Evolutionary conservation across 2,113 vertebrate species (phyloP), one percentile per base, ranked within the genome.

Genomic region (Notarius lentiginosus): DNA sequence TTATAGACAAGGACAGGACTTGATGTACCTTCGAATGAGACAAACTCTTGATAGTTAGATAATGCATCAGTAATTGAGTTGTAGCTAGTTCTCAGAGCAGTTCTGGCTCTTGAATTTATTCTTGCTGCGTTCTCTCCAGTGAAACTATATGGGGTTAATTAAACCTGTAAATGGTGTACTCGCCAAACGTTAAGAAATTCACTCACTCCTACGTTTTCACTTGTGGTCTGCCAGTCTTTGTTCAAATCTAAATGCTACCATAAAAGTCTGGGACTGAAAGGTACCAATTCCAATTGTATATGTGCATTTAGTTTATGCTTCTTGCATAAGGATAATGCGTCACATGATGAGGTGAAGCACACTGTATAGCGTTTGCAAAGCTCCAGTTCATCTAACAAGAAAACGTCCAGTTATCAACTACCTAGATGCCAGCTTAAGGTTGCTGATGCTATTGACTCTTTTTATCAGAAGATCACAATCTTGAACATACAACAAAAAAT

Each of bases 401-500:
- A 84, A 83, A 86, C n/a, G 24, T 61, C 56, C 84, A 88, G 61
- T 75, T 88, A 86, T 84, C 87, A 75, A 84, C 70, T 79, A 79
- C 61, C 82, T 90, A 90, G 82, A 51, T 86, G 82, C 81, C 85
- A 85, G 55, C 66, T 88, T 72, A 85, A 83, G 84, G 79, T 80
- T 51, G 84, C 84, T 65, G 86, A 87, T 91, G 91, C 91, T 94
- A 92, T 93, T 93, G 92, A 92, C 89, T 73, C 41, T 41, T 41
- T 41, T 91, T 91, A 92, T 88, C 90, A 93, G 63, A 70, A 92
- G 91, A 92, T 87, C 92, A 91, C 87, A 85, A 88, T 93, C 84
- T 92, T 93, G 81, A 91, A 92, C 92, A 91, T 88, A 94, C 90
- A 92, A 87, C 89, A 90, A 87, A 87, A 93, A 89, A 92, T 92